Conservation (phyloP, 2,888 invertebrate species). For the Mantis religiosa region DNA sequence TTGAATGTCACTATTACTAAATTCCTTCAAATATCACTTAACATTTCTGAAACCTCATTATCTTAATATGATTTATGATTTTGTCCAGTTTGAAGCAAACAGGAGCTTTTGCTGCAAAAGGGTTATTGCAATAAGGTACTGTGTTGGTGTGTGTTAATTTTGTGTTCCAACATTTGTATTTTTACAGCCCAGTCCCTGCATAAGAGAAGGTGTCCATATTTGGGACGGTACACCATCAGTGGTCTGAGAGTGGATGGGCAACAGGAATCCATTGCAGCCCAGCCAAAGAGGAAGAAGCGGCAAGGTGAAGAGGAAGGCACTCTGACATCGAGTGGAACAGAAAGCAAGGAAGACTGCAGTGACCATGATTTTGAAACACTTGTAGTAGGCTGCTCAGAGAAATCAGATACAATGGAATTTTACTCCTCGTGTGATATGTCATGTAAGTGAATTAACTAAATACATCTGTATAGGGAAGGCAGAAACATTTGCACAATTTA, state of each 20-base stretch:
- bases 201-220: constrained; percentile 78
- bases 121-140: too few relatives aligned
- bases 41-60: too few relatives aligned
- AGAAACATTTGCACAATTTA: background rate
- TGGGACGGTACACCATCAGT: constrained; percentile 69
- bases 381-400: constrained; percentile 56
- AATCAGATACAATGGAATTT: constrained; percentile 45
- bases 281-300: background rate
- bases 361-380: constrained; percentile 53
- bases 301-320: background rate
- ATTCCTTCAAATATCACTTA: too few relatives aligned
- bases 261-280: background rate
- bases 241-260: constrained; percentile 47
- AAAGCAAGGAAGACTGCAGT: constrained; percentile 45
- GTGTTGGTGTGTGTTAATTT: background rate
- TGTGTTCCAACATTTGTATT: background rate
- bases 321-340: background rate
- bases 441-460: background rate
- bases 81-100: too few relatives aligned
- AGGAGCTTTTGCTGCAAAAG: too few relatives aligned
- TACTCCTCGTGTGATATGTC: constrained; percentile 38
- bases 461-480: too few relatives aligned
- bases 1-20: too few relatives aligned
- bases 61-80: too few relatives aligned
- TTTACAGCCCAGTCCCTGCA: constrained; percentile 73